phyloP scores from a whole-genome alignment of 2,797 vertebrate genomes.

The Poeciliopsis presidionis region DNA sequence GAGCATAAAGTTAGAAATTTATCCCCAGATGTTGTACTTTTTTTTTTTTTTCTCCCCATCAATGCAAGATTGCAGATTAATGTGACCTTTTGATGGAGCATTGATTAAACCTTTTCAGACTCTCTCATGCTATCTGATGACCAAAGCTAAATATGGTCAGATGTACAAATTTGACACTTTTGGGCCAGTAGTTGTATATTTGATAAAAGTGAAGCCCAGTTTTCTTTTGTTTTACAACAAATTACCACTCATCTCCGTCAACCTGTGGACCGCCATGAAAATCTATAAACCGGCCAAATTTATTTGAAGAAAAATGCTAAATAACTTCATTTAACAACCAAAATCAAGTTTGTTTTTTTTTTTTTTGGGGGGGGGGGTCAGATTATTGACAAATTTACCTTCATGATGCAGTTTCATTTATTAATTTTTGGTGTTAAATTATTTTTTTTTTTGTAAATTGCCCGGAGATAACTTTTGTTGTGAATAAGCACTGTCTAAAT shows the following conservation, averaged over 20 bases:
- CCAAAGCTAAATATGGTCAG: not conserved
- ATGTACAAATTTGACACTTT: not conserved
- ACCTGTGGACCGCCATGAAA: not conserved
- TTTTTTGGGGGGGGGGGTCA: no score
- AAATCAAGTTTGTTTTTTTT: not conserved
- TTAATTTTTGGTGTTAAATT: not conserved
- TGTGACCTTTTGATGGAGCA: not conserved
- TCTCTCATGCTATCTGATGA: not conserved
- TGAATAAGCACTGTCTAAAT: conserved; percentile 7
- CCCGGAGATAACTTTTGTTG: not conserved
- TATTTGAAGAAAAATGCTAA: not conserved
- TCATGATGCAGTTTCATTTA: not conserved
- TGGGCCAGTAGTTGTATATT: not conserved
- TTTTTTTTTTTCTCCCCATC: not conserved
- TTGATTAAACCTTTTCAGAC: not conserved
- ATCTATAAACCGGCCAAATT: not conserved
- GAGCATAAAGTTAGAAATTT: not conserved
- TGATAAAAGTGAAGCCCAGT: not conserved
- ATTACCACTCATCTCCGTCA: not conserved
- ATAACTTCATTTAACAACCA: not conserved
- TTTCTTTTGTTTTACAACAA: not conserved
- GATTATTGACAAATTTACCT: not conserved
- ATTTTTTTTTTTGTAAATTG: not conserved
- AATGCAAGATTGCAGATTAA: not conserved
- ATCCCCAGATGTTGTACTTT: not conserved